Evolutionary conservation across 1,140 invertebrate genomes (phyloP), one percentile per base, ranked within the genome.

Genomic region (Drosophila bifasciata): DNA sequence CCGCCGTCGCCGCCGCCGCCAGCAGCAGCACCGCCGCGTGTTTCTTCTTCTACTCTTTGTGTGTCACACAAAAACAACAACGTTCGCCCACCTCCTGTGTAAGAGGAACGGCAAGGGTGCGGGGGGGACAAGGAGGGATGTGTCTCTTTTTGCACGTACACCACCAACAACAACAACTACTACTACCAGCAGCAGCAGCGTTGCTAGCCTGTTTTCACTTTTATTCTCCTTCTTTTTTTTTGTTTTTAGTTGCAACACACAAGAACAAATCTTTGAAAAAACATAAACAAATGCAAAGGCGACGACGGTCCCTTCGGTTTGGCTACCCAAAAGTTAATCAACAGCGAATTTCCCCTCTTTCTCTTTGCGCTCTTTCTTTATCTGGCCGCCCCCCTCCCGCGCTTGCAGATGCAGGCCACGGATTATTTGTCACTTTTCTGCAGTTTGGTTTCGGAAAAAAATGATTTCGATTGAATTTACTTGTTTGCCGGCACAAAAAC

Each of bases 401-500:
- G 56, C 52, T 25, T 44, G 55, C 64, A 67, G 11, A 25, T 23
- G 62, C 57, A 55, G 61, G 48, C 50, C 48, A 55, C 66, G 49
- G 52, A 66, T 67, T 36, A 64, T 63, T 80, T 81, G 74, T 77
- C 68, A 77, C 70, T 74, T 61, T 63, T 49, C 52, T 66, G 59
- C 67, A 72, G 61, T 43, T 17, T 8, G 43, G 16, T 17, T 25
- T 43, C 61, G 50, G 59, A 61, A 57, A 56, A 67, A 66, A 73
- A 81, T 66, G 53, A 9, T 53, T 64, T 73, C 66, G 78, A 57
- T 44, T 83, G 64, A 21, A 45, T 73, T 63, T 17, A 19, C 48
- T 75, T 60, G 66, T 51, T 73, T 66, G 77, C 81, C 81, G 81
- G 81, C 74, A 79, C 63, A 63, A 80, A 84, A 66, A 84, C 83